Evolutionary conservation across 2,888 invertebrate species (phyloP).

Genomic region (Zeuzera pyrina): DNA sequence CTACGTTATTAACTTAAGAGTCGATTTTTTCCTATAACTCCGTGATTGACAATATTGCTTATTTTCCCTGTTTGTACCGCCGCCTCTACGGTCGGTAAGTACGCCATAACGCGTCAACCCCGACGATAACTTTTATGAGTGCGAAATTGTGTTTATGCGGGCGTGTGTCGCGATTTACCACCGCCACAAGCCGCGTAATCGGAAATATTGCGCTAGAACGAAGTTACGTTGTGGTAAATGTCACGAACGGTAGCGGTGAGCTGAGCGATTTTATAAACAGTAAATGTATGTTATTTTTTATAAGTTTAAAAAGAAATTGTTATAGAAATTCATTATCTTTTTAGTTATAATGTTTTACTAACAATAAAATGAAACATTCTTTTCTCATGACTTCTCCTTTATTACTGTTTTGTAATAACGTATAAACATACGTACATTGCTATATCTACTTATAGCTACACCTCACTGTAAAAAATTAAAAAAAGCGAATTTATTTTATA

Average conservation of each 20-base stretch:
- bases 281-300: background rate
- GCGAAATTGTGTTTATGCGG: constrained; percentile 67
- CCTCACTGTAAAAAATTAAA: no score
- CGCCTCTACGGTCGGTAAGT: no score
- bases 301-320: background rate
- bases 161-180: constrained; percentile 54
- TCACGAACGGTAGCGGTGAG: constrained; percentile 4
- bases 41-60: no score
- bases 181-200: constrained; percentile 37
- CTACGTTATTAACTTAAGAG: no score
- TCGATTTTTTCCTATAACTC: no score
- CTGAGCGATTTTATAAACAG: background rate
- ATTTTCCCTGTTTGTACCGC: no score
- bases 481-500: no score
- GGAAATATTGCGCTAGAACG: constrained; percentile 59
- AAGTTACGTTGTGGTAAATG: constrained; percentile 30
- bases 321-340: background rate
- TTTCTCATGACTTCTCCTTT: no score
- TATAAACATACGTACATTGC: no score
- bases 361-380: background rate
- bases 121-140: constrained; percentile 68
- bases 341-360: background rate
- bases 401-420: no score
- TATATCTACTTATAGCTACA: no score
- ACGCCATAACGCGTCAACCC: constrained; percentile 28